Evolutionary conservation across 2,113 vertebrate genomes (phyloP).

Genomic region (Sphyrna mokarran): DNA sequence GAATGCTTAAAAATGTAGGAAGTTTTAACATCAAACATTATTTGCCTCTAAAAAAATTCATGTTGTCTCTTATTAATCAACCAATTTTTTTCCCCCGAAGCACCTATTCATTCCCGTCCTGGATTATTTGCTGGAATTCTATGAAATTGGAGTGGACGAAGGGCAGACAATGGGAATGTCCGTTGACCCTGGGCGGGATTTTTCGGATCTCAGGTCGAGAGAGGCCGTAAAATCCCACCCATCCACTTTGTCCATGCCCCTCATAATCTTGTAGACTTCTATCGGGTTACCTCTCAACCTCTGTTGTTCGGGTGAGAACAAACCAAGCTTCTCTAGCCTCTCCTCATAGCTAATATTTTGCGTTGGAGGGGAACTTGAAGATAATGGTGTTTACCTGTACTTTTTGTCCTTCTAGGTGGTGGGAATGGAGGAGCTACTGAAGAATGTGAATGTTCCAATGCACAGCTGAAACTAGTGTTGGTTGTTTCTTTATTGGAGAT

Average conservation of each 20-base stretch:
- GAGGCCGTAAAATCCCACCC: no score
- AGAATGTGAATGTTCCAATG: not conserved
- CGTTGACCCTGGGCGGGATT: no score
- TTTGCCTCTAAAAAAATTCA: not conserved
- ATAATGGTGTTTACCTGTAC: not conserved
- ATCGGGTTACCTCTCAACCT: no score
- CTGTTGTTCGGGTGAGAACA: no score
- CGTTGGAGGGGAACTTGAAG: not conserved
- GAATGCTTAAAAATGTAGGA: no score
- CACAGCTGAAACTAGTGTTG: not conserved
- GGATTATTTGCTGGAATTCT: not conserved
- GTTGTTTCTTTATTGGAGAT: not conserved
- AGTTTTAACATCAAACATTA: not conserved
- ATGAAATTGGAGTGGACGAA: no score
- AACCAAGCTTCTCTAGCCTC: no score
- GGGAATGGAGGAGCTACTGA: not conserved
- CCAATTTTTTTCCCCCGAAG: not conserved
- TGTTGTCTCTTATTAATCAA: not conserved
- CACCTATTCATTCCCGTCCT: not conserved
- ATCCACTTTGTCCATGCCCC: no score
- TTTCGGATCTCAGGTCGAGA: no score
- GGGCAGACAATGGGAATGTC: no score
- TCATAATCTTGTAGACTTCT: no score
- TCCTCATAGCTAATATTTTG: no score
- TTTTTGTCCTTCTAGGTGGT: not conserved